phyloP scores from a whole-genome alignment of 2,797 vertebrate species.

The Cossypha caffra region DNA sequence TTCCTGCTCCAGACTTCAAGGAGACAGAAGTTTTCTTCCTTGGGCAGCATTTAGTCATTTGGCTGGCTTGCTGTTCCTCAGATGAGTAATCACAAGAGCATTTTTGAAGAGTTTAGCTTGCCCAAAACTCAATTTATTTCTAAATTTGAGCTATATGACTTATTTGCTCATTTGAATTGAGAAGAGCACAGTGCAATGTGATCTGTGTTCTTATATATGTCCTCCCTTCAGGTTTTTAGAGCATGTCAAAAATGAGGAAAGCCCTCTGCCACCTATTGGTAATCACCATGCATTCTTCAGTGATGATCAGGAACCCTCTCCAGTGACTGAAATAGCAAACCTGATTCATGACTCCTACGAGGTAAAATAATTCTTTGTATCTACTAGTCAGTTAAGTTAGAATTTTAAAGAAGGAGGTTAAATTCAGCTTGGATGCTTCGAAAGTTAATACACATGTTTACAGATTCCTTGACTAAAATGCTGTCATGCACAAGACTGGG shows the following conservation, averaged over 20 bases:
- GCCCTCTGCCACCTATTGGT: conserved; percentile 72
- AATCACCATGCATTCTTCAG: conserved; percentile 77
- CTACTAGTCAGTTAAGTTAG: not conserved
- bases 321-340: conserved; percentile 84
- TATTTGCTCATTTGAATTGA: not conserved
- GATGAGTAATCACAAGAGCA: not conserved
- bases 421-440: not conserved
- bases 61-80: not conserved
- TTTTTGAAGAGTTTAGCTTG: not conserved
- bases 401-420: not conserved
- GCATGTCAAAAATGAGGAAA: conserved; percentile 85
- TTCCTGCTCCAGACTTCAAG: conserved; percentile 37
- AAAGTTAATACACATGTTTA: not conserved
- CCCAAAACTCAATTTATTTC: not conserved
- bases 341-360: conserved; percentile 90
- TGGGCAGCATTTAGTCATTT: not conserved
- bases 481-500: not conserved
- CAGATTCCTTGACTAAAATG: not conserved
- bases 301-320: conserved; percentile 66
- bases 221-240: conserved; percentile 88
- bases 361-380: conserved; percentile 69
- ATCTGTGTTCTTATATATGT: not conserved
- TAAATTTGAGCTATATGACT: not conserved
- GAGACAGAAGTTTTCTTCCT: conserved; percentile 29
- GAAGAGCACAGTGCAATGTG: not conserved